Conservation (phyloP, 2,113 vertebrate genomes). For the Probosciger aterrimus region DNA sequence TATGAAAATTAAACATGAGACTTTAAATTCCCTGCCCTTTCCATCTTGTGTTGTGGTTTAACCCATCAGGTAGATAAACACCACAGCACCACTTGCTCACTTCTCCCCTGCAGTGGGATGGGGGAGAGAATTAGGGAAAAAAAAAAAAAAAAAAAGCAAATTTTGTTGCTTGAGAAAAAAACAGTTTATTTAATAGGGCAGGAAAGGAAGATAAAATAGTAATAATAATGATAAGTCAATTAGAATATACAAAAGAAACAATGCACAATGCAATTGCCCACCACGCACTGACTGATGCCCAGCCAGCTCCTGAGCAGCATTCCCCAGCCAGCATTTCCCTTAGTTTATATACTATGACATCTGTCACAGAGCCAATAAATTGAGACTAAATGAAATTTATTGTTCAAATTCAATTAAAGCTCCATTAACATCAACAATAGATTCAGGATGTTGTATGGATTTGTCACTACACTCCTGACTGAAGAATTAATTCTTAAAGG, state of each 20-base stretch:
- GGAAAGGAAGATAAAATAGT: neutral
- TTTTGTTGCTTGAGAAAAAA: neutral
- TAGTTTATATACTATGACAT: neutral
- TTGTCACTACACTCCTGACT: neutral
- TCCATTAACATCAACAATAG: neutral
- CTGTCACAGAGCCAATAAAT: neutral
- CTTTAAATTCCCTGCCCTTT: neutral
- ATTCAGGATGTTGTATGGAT: neutral
- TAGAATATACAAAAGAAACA: neutral
- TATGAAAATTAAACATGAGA: neutral
- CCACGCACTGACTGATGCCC: too few species aligned
- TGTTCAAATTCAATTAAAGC: neutral
- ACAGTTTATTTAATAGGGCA: neutral
- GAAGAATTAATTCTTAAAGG: neutral
- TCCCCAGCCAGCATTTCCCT: neutral
- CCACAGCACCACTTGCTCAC: neutral
- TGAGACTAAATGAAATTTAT: neutral
- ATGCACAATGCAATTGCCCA: neutral
- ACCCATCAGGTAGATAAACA: neutral
- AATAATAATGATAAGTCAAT: neutral
- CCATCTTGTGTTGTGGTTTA: neutral
- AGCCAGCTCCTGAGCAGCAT: rapidly evolving
- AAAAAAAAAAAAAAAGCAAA: neutral
- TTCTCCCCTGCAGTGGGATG: neutral
- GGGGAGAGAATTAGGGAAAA: rapidly evolving